Evolutionary conservation across 53 echinoderm and acorn worm species (phyloP).

Genomic region (Holothuria scabra): DNA sequence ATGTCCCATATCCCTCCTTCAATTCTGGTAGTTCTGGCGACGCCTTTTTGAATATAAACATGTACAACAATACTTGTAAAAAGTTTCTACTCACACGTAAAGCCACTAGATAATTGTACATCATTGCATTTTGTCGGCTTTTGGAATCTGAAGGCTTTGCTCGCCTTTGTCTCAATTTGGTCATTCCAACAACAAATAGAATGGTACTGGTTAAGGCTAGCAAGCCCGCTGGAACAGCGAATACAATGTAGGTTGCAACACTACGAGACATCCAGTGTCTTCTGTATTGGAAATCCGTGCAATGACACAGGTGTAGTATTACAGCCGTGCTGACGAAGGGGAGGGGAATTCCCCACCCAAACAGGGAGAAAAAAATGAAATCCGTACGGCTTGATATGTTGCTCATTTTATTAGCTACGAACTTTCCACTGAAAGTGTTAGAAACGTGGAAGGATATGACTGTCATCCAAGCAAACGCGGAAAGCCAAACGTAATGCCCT

Average conservation of each 20-base stretch:
- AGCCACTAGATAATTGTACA: constrained; percentile 34
- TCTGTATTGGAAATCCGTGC: constrained; percentile 36
- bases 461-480: constrained; percentile 66
- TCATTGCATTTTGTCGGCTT: neutral
- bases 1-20: too few relatives aligned
- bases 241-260: constrained; percentile 25
- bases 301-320: constrained; percentile 51
- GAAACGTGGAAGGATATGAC: constrained; percentile 59
- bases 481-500: constrained; percentile 58
- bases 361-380: constrained; percentile 32
- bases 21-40: too few relatives aligned
- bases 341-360: constrained; percentile 58
- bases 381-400: neutral
- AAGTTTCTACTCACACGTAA: constrained; percentile 13
- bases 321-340: constrained; percentile 42
- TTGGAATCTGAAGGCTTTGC: neutral
- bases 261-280: constrained; percentile 52
- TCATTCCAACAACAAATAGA: constrained; percentile 22
- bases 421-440: constrained; percentile 48
- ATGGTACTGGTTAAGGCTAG: constrained; percentile 4
- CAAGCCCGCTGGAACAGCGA: constrained; percentile 44
- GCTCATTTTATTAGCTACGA: constrained; percentile 42
- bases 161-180: constrained; percentile 11
- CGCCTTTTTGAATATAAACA: too few relatives aligned
- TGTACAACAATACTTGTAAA: too few relatives aligned